A percentile compares a stretch with the other conserved stretches of the same genome.
These are phyloP conservation scores for Plumapathes pennacea DNA, from an alignment of 92 coral and sea anemone species.

Conservation along the genomic window DNA sequence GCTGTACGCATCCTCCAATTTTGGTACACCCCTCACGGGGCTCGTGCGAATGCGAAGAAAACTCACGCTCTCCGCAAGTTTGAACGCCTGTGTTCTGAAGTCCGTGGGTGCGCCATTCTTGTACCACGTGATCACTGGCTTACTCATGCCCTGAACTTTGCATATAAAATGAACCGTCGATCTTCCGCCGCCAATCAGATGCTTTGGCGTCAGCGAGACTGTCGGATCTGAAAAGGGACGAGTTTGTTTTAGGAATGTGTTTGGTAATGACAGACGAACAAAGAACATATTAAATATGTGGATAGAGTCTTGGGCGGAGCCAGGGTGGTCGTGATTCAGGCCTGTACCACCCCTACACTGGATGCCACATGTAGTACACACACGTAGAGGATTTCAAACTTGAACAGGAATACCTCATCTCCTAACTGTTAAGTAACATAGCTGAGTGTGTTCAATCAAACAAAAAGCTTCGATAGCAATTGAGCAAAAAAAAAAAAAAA, in stretches of 20 bases:
- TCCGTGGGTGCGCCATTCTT: slow-evolving; percentile 35
- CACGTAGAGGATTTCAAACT: too few relatives aligned
- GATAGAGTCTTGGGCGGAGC: neutral
- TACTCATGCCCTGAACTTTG: slow-evolving; percentile 63
- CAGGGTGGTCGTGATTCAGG: too few relatives aligned
- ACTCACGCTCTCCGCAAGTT: slow-evolving; percentile 47
- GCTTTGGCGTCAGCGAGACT: slow-evolving; percentile 56
- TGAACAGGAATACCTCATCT: too few relatives aligned
- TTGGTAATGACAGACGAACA: neutral
- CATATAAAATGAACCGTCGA: slow-evolving; percentile 62
- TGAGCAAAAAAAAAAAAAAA: too few relatives aligned
- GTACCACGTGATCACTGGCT: slow-evolving; percentile 67
- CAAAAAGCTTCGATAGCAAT: too few relatives aligned
- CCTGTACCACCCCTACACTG: too few relatives aligned
- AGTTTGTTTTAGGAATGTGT: too few relatives aligned
- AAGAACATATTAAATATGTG: neutral
- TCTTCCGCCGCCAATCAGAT: slow-evolving; percentile 34
- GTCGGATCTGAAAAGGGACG: slow-evolving; percentile 58
- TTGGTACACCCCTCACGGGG: slow-evolving; percentile 2
- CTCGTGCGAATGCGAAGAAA: slow-evolving; percentile 49
- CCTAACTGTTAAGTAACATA: too few relatives aligned
- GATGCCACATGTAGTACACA: too few relatives aligned
- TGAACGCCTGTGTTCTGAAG: slow-evolving; percentile 18
- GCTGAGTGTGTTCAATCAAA: too few relatives aligned
- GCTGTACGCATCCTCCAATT: slow-evolving; percentile 46